Percentiles rank a stretch among this genome's conserved stretches.
Evolutionary conservation across 2,888 invertebrate species (phyloP).

Genomic region (Tuta absoluta): DNA sequence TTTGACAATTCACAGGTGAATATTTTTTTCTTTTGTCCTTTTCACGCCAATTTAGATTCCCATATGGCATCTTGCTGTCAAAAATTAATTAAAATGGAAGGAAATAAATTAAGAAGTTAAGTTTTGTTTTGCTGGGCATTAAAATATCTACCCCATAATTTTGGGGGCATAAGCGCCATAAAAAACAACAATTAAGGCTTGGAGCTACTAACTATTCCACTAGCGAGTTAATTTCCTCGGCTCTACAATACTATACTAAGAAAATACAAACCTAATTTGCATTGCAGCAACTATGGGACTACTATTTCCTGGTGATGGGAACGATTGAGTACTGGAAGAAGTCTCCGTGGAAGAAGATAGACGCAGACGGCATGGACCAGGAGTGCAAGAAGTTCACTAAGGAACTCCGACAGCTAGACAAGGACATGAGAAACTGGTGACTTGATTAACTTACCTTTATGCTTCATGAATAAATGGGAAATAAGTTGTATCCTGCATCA

Average conservation of each 20-base stretch:
- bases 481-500: too few species aligned
- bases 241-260: background rate
- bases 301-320: slow-evolving; percentile 88
- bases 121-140: too few species aligned
- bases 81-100: too few species aligned
- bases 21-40: too few species aligned
- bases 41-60: too few species aligned
- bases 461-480: too few species aligned
- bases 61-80: too few species aligned
- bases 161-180: background rate
- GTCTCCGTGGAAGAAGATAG: slow-evolving; percentile 96
- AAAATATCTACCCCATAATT: too few species aligned
- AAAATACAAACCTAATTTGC: background rate
- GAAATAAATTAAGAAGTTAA: too few species aligned
- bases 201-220: too few species aligned
- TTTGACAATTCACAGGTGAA: too few species aligned
- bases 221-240: background rate
- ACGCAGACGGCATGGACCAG: slow-evolving; percentile 96
- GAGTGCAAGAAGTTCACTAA: slow-evolving; percentile 96
- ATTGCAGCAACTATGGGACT: slow-evolving; percentile 92
- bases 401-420: slow-evolving; percentile 89
- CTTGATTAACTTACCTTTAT: too few species aligned
- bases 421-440: slow-evolving; percentile 88
- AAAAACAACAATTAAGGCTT: background rate
- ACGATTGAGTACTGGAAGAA: slow-evolving; percentile 96